phyloP scores from a whole-genome alignment of 2,113 vertebrate genomes.

The Meles meles region DNA sequence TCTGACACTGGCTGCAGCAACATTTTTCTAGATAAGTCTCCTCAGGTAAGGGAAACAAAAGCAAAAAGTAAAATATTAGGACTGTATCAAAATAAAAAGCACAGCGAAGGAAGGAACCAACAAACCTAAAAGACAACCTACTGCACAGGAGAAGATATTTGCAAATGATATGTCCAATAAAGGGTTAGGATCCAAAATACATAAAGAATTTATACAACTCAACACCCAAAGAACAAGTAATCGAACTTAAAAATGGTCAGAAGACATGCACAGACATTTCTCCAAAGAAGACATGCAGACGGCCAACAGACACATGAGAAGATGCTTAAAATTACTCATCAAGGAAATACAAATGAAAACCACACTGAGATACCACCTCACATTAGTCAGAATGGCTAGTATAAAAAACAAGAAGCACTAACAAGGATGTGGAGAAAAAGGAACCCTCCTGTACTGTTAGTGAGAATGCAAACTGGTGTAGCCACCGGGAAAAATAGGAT shows the following conservation, averaged over 20 bases:
- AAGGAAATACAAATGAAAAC: neutral
- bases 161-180: neutral
- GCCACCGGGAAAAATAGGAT: neutral
- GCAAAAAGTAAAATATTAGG: neutral
- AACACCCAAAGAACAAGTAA: neutral
- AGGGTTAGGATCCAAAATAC: neutral
- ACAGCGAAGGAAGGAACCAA: neutral
- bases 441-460: neutral
- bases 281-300: neutral
- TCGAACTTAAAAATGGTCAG: neutral
- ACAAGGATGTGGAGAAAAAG: neutral
- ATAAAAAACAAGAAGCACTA: neutral
- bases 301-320: neutral
- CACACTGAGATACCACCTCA: neutral
- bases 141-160: neutral
- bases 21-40: neutral
- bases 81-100: neutral
- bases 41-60: neutral
- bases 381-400: neutral
- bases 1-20: neutral
- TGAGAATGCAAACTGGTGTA: neutral
- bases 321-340: neutral
- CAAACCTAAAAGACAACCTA: neutral
- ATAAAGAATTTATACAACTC: neutral
- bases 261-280: neutral